These are phyloP conservation scores for Metallyticus violacea DNA, from an alignment of 2,888 invertebrate species.

Conservation along the genomic window DNA sequence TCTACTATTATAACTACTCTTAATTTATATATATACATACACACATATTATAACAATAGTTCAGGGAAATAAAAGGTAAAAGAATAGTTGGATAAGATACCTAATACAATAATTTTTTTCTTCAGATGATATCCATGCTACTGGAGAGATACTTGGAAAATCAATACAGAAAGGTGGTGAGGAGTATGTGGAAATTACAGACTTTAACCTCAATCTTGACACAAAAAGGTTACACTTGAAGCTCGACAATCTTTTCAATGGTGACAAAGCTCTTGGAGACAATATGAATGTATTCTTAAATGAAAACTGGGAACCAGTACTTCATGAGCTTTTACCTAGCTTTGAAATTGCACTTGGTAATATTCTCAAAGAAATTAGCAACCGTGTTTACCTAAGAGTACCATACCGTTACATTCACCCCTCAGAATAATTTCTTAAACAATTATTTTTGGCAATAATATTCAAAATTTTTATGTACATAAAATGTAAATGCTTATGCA, in stretches of 20 bases:
- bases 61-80: too few relatives aligned
- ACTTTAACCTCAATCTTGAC: constrained; percentile 60
- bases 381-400: background rate
- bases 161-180: constrained; percentile 56
- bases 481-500: too few relatives aligned
- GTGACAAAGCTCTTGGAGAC: constrained; percentile 56
- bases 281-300: constrained; percentile 1
- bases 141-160: background rate
- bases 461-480: too few relatives aligned
- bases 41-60: too few relatives aligned
- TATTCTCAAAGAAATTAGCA: background rate
- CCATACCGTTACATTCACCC: background rate
- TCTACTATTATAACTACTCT: too few relatives aligned
- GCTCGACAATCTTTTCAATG: constrained; percentile 67
- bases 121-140: background rate
- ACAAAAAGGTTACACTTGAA: constrained; percentile 59
- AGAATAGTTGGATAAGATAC: too few relatives aligned
- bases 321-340: background rate
- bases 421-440: background rate
- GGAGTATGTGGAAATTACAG: constrained; percentile 60
- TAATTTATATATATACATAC: too few relatives aligned
- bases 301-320: constrained; percentile 2
- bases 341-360: background rate
- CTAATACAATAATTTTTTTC: too few relatives aligned
- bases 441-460: too few relatives aligned